Evolutionary conservation across 2,888 invertebrate species (phyloP).

Genomic region (Thalpophila matura): DNA sequence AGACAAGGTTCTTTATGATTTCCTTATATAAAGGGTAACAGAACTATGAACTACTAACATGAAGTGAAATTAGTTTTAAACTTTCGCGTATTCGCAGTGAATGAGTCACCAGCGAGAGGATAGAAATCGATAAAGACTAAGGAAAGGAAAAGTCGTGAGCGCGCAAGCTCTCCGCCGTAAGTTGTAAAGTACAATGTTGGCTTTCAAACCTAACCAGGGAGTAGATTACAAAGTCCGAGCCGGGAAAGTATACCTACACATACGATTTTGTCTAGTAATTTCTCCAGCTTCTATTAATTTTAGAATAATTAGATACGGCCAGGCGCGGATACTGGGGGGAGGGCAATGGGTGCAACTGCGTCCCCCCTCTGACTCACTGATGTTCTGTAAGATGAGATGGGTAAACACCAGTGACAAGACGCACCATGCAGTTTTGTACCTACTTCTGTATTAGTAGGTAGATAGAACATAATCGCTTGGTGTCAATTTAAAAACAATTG

Average conservation of each 20-base stretch:
- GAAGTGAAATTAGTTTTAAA: slow-evolving; percentile 15
- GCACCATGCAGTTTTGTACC: too few species aligned
- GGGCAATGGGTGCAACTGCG: too few species aligned
- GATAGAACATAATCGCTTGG: too few species aligned
- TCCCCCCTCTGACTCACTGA: too few species aligned
- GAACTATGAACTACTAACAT: slow-evolving; percentile 9
- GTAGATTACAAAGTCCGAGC: slow-evolving; percentile 12
- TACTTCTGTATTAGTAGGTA: too few species aligned
- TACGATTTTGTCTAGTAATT: slow-evolving; percentile 15
- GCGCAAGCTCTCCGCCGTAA: slow-evolving; percentile 49
- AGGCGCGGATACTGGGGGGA: too few species aligned
- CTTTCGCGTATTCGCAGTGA: slow-evolving; percentile 23
- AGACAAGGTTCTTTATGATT: neutral
- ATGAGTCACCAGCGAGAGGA: slow-evolving; percentile 32
- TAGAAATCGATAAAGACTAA: slow-evolving; percentile 42
- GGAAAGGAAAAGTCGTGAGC: slow-evolving; percentile 47
- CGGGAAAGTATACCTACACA: slow-evolving; percentile 1
- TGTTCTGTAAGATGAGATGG: too few species aligned
- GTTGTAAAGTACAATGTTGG: slow-evolving; percentile 48
- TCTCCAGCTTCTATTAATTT: slow-evolving; percentile 13
- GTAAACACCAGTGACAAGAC: too few species aligned
- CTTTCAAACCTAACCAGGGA: slow-evolving; percentile 18
- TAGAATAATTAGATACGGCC: slow-evolving; percentile 2
- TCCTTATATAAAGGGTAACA: neutral
- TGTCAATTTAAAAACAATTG: too few species aligned